Evolutionary conservation across 2,888 invertebrate genomes (phyloP).

Genomic region (Spatulosminthurus flaviceps): DNA sequence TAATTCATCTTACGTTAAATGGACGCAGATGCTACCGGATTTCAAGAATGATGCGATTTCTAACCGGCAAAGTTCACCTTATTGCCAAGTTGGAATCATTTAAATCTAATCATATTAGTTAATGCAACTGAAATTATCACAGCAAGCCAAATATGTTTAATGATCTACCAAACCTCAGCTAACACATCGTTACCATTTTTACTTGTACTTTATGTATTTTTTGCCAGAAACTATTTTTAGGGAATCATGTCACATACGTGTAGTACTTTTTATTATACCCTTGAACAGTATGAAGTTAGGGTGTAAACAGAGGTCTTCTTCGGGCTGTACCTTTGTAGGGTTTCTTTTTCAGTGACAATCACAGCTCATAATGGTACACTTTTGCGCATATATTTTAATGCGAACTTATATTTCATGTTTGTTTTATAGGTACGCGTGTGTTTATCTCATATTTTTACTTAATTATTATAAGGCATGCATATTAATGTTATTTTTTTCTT

Average conservation of each 20-base stretch:
- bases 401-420: too few relatives aligned
- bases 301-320: neutral
- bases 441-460: neutral
- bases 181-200: conserved; percentile 23
- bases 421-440: neutral
- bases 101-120: conserved; percentile 9
- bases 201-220: conserved; percentile 1
- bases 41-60: conserved; percentile 57
- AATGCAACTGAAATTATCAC: conserved; percentile 27
- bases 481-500: neutral
- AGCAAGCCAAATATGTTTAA: conserved; percentile 25
- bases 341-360: too few relatives aligned
- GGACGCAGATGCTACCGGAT: conserved; percentile 58
- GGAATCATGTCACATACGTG: neutral
- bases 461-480: neutral
- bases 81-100: conserved; percentile 60
- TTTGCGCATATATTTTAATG: too few relatives aligned
- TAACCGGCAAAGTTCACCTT: conserved; percentile 51
- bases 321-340: too few relatives aligned
- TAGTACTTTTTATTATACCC: neutral
- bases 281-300: neutral
- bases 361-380: too few relatives aligned
- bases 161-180: conserved; percentile 17
- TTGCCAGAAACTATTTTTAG: conserved; percentile 5
- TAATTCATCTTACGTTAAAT: conserved; percentile 57